phyloP scores from a whole-genome alignment of 2,113 vertebrate genomes.

The Lonchura striata region DNA sequence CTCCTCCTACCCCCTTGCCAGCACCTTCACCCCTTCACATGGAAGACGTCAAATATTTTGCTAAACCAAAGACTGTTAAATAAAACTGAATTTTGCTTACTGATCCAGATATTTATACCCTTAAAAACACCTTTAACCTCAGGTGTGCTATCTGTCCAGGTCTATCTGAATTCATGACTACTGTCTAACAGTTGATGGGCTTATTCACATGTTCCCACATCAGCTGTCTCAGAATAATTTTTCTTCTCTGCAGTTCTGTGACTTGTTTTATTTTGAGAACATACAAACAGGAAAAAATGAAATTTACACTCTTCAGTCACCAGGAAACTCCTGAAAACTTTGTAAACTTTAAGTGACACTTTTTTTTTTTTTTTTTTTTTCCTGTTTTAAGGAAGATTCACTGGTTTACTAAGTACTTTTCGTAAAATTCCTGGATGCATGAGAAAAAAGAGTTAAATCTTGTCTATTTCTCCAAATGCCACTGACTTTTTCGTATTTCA shows the following conservation, averaged over 20 bases:
- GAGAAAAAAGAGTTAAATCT: not conserved
- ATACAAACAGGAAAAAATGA: not conserved
- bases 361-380: not conserved
- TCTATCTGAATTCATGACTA: not conserved
- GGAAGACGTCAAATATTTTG: not conserved
- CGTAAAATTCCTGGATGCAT: not conserved
- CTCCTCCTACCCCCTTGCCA: fast-evolving
- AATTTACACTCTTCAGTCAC: not conserved
- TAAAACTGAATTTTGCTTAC: not conserved
- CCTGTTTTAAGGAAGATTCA: not conserved
- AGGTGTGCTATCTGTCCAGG: not conserved
- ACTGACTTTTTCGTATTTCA: not conserved
- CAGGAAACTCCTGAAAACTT: not conserved
- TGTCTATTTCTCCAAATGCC: not conserved
- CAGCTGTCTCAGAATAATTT: not conserved
- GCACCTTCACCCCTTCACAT: not conserved
- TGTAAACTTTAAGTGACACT: not conserved
- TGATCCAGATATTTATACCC: not conserved
- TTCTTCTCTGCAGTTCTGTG: not conserved
- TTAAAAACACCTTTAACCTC: not conserved
- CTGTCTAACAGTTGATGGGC: not conserved
- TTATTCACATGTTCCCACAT: not conserved
- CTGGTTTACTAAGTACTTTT: not conserved
- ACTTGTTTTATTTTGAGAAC: not conserved
- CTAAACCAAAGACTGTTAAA: not conserved